Evolutionary conservation across 2,888 invertebrate species (phyloP).

Genomic region (Tiphia femorata): DNA sequence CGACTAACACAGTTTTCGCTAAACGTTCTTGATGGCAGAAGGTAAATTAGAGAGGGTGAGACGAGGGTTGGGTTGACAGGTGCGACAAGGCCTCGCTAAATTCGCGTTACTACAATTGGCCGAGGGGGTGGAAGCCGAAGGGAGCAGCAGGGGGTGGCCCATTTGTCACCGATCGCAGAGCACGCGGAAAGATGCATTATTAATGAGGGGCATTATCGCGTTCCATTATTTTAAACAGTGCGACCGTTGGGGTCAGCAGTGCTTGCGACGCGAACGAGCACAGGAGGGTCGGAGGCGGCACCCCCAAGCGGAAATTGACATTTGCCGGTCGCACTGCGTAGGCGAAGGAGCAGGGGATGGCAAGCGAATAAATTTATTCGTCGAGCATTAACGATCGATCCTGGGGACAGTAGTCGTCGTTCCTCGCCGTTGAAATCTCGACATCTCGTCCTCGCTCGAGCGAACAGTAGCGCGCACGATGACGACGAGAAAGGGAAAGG

Average conservation of each 20-base stretch:
- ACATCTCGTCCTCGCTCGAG: too few species aligned
- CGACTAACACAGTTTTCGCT: too few species aligned
- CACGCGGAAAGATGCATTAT: slow-evolving; percentile 21
- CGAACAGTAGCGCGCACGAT: too few species aligned
- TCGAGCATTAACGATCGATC: slow-evolving; percentile 24
- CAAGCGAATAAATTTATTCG: slow-evolving; percentile 26
- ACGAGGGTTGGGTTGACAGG: too few species aligned
- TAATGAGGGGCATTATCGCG: slow-evolving; percentile 30
- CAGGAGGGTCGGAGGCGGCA: neutral
- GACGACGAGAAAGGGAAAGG: too few species aligned
- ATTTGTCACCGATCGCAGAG: slow-evolving; percentile 18
- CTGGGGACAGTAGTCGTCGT: slow-evolving; percentile 13
- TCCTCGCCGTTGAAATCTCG: neutral
- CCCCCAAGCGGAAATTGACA: slow-evolving; percentile 30
- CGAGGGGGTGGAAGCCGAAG: too few species aligned
- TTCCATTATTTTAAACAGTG: slow-evolving; percentile 37
- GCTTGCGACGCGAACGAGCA: neutral
- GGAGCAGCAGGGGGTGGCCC: slow-evolving; percentile 5
- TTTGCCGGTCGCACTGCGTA: slow-evolving; percentile 26
- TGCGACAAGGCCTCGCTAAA: too few species aligned
- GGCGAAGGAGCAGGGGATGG: neutral
- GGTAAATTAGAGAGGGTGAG: too few species aligned
- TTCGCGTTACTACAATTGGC: too few species aligned
- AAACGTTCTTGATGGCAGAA: too few species aligned
- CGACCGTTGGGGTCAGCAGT: neutral